These are phyloP conservation scores for Empis livida DNA, from an alignment of 2,888 invertebrate species.

Conservation along the genomic window DNA sequence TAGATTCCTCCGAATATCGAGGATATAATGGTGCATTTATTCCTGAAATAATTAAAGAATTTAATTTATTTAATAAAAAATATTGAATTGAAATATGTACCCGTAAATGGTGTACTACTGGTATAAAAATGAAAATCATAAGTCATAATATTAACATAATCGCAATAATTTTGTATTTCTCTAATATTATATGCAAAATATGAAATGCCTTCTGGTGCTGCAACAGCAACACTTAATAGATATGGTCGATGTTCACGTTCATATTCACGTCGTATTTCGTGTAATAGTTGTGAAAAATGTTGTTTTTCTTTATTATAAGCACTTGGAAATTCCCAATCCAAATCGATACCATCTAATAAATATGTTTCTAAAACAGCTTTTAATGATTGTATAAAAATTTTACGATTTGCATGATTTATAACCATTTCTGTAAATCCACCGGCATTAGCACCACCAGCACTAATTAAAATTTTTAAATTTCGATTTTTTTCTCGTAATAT, in stretches of 20 bases:
- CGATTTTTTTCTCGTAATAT: constrained; percentile 46
- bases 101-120: constrained; percentile 65
- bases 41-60: constrained; percentile 36
- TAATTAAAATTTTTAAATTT: constrained; percentile 60
- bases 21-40: constrained; percentile 70
- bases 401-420: constrained; percentile 52
- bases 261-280: constrained; percentile 58
- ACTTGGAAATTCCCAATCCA: constrained; percentile 83
- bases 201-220: constrained; percentile 62
- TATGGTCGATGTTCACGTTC: constrained; percentile 44
- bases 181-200: constrained; percentile 65
- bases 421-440: constrained; percentile 62
- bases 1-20: constrained; percentile 45
- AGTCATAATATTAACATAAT: constrained; percentile 81
- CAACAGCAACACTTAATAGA: constrained; percentile 63
- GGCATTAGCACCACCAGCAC: constrained; percentile 49
- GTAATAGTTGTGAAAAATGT: constrained; percentile 60
- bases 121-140: constrained; percentile 80
- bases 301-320: constrained; percentile 48
- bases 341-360: constrained; percentile 36
- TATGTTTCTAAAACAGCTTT: constrained; percentile 31
- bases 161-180: constrained; percentile 65
- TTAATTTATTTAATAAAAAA: too few relatives aligned
- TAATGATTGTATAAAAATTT: constrained; percentile 45
- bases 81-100: too few relatives aligned